Conservation (phyloP, 2,797 vertebrate genomes). For the Salarias fasciatus region DNA sequence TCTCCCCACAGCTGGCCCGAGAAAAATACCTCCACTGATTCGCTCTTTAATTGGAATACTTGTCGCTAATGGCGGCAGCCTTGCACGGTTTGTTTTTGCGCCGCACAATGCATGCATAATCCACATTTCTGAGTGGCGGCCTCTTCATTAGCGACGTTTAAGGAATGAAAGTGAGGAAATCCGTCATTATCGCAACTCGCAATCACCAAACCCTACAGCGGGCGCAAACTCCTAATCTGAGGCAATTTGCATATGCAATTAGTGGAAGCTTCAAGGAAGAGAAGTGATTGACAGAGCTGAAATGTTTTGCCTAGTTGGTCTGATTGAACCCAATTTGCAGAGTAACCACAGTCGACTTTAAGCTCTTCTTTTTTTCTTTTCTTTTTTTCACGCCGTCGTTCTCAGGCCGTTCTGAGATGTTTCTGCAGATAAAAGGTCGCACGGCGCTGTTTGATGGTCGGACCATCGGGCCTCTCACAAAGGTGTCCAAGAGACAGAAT, state of each 20-base stretch:
- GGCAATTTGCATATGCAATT: constrained; percentile 77
- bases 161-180: constrained; percentile 66
- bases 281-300: constrained; percentile 62
- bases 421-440: background rate
- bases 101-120: constrained; percentile 59
- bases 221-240: constrained; percentile 63
- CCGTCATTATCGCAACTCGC: constrained; percentile 58
- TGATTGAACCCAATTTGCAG: constrained; percentile 50
- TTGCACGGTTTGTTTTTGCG: constrained; percentile 49
- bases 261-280: constrained; percentile 63
- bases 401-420: constrained; percentile 13
- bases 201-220: constrained; percentile 69
- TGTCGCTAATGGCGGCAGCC: constrained; percentile 48
- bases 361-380: background rate
- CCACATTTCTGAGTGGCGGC: constrained; percentile 59
- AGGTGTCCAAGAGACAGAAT: constrained; percentile 12
- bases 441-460: constrained; percentile 13
- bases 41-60: constrained; percentile 45
- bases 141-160: constrained; percentile 68
- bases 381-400: constrained; percentile 3
- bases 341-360: constrained; percentile 17
- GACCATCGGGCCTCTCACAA: constrained; percentile 22
- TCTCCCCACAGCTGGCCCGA: constrained; percentile 11
- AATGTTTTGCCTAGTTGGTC: constrained; percentile 51
- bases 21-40: constrained; percentile 30